Evolutionary conservation across 2,888 invertebrate genomes (phyloP), one percentile per base, ranked within the genome.

Genomic region (Andrena haemorrhoa): DNA sequence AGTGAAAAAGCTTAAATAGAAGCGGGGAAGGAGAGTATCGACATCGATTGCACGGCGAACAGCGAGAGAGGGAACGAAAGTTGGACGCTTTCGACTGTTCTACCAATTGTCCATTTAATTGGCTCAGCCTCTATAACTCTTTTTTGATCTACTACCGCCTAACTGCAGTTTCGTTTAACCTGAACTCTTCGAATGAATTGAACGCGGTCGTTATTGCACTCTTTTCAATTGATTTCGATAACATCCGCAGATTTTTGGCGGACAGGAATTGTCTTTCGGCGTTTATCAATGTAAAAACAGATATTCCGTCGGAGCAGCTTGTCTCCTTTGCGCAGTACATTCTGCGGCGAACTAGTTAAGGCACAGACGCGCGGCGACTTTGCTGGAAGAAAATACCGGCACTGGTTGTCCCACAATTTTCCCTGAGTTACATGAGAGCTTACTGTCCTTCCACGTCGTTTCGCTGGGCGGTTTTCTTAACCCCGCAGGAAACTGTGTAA

Each of bases 21-120:
- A 69, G 53, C n/a, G 60, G 61, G 53, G 63, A 69, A 47, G 70
- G 33, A 41, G 51, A 29, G 56, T 49, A 64, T 65, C 49, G 47
- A 49, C 35, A 72, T 65, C 70, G 73, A 76, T 80, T 53, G 8
- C 31, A 5, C 31, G 69, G 58, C 58, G n/a, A 56, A 16, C n/a
- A 61, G 23, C 6, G 26, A 10, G 20, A 35, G 51, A 26, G 56
- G 23, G 23, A 23, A 41, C 16, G 8, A 56, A 23, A 20, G 56
- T 56, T 10, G 10, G 1, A n/a, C 8, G 3, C 41, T 16, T n/a
- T 49, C 23, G 33, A 68, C 35, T 58, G 7, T 58, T 63, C 61
- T 16, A 2, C 12, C 69, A 31, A 69, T 73, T 73, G 31, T 61
- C 53, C 68, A n/a, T 53, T 41, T 75, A 72, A 75, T 82, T 82